phyloP scores from a whole-genome alignment of 1,140 invertebrate species.

The Coptotermes formosanus region DNA sequence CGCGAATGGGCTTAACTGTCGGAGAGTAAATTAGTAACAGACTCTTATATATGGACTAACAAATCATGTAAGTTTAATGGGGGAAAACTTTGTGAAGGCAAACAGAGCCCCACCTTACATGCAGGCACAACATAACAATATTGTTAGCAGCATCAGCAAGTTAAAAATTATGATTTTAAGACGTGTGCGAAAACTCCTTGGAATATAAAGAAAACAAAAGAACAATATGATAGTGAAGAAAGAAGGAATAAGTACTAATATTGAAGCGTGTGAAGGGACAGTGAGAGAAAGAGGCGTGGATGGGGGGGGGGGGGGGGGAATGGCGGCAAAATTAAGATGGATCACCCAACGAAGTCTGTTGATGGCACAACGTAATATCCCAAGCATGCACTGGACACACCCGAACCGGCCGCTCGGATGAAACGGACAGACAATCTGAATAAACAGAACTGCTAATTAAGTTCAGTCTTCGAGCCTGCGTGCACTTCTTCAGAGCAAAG shows the following conservation, averaged over 20 bases:
- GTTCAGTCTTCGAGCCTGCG: neutral
- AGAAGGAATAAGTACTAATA: neutral
- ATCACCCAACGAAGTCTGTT: slow-evolving; percentile 6
- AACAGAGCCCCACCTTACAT: too few relatives aligned
- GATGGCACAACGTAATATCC: neutral
- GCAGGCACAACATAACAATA: neutral
- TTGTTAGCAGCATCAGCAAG: neutral
- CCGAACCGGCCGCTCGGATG: neutral
- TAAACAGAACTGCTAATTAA: neutral
- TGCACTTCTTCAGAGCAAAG: neutral
- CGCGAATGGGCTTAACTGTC: too few relatives aligned
- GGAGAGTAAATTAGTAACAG: too few relatives aligned
- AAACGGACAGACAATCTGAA: neutral
- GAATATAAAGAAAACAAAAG: neutral
- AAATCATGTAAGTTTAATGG: too few relatives aligned
- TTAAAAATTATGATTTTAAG: neutral
- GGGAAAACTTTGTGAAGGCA: too few relatives aligned
- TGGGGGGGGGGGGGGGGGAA: neutral
- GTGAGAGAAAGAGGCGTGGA: neutral
- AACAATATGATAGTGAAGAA: neutral
- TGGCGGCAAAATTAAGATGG: neutral
- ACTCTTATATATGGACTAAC: too few relatives aligned
- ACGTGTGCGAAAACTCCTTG: neutral
- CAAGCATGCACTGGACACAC: neutral
- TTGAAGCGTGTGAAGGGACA: slow-evolving; percentile 2